phyloP scores from a whole-genome alignment of 2,888 invertebrate species.

The Brachylomia viminalis region DNA sequence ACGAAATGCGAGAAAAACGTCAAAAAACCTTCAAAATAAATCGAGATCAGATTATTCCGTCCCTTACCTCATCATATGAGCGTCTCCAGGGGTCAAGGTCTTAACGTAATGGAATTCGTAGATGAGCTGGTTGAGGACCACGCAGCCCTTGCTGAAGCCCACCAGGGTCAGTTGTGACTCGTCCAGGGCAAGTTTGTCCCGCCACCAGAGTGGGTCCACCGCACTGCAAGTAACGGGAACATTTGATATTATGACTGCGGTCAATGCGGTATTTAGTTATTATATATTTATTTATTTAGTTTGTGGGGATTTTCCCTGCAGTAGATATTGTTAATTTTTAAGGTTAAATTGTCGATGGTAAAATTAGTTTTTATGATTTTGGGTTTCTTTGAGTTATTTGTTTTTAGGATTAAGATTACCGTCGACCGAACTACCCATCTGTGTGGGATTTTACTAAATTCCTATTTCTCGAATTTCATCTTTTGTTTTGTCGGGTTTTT shows the following conservation, averaged over 20 bases:
- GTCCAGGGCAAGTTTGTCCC: conserved; percentile 90
- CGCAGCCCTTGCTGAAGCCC: conserved; percentile 98
- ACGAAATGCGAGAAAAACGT: not conserved
- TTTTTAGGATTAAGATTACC: too few relatives aligned
- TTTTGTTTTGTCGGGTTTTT: too few relatives aligned
- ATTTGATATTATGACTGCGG: not conserved
- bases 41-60: not conserved
- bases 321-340: too few relatives aligned
- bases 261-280: not conserved
- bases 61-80: conserved; percentile 89
- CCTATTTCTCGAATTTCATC: too few relatives aligned
- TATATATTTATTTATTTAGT: too few relatives aligned
- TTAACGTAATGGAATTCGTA: conserved; percentile 95
- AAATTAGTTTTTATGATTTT: too few relatives aligned
- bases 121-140: conserved; percentile 97
- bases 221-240: conserved; percentile 59
- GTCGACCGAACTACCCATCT: too few relatives aligned
- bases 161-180: conserved; percentile 92
- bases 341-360: too few relatives aligned
- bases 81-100: conserved; percentile 92
- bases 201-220: conserved; percentile 90
- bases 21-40: not conserved
- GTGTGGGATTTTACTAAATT: too few relatives aligned
- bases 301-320: too few relatives aligned
- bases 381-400: too few relatives aligned